Evolutionary conservation across 2,113 vertebrate genomes (phyloP).

Genomic region (Tyto alba): DNA sequence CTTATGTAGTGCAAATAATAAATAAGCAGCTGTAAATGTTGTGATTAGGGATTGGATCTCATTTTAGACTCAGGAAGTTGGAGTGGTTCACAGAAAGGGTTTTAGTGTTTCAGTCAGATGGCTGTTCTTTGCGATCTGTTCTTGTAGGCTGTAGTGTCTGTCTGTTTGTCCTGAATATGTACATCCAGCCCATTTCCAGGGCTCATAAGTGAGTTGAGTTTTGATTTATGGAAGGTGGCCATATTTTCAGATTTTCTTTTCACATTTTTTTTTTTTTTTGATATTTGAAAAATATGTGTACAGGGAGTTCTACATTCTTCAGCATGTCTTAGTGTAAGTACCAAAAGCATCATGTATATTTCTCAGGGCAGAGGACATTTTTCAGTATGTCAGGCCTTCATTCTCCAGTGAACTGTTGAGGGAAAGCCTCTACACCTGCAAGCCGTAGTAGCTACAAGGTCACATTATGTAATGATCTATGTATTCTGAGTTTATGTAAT

Average conservation of each 20-base stretch:
- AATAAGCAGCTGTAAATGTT: not conserved
- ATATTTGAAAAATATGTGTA: not conserved
- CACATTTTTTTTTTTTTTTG: not conserved
- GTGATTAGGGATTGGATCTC: not conserved
- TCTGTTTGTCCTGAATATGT: not conserved
- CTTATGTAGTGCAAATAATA: not conserved
- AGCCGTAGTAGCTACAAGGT: not conserved
- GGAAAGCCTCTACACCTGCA: not conserved
- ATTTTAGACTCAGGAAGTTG: not conserved
- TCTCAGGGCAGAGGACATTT: not conserved
- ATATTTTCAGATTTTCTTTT: not conserved
- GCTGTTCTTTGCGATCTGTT: not conserved
- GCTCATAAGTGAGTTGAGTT: not conserved
- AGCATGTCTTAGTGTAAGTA: not conserved
- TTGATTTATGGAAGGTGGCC: not conserved
- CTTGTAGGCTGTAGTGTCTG: not conserved
- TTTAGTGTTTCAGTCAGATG: not conserved
- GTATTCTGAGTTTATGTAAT: not conserved
- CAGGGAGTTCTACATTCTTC: not conserved
- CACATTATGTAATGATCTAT: not conserved
- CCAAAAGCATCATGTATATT: not conserved
- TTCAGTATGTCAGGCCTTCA: not conserved
- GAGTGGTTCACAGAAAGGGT: not conserved
- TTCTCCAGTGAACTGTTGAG: not conserved
- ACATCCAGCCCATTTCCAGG: not conserved